phyloP scores from a whole-genome alignment of 2,113 vertebrate genomes.

The Drymodes brunneopygia region DNA sequence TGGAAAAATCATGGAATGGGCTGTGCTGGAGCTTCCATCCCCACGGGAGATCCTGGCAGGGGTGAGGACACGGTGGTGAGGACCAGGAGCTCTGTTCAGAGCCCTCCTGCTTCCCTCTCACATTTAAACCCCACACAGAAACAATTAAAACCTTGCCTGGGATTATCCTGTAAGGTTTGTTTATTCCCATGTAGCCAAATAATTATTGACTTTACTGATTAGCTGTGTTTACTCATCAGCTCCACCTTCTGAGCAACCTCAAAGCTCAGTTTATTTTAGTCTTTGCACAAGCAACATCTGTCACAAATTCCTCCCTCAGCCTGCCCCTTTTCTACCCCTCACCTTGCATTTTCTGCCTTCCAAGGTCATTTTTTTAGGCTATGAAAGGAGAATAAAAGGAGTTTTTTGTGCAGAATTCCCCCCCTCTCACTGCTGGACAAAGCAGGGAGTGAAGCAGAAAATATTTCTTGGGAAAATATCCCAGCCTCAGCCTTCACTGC shows the following conservation, averaged over 20 bases:
- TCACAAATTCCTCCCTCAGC: not conserved
- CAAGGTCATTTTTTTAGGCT: not conserved
- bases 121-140: not conserved
- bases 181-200: not conserved
- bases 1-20: not conserved
- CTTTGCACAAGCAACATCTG: not conserved
- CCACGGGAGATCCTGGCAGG: not conserved
- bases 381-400: not conserved
- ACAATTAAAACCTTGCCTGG: not conserved
- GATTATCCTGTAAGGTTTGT: not conserved
- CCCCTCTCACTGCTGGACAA: not conserved
- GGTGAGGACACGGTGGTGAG: accelerated
- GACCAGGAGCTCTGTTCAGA: not conserved
- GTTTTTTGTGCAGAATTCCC: not conserved
- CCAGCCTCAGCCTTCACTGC: not conserved
- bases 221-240: slow-evolving; percentile 2
- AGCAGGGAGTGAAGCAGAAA: not conserved
- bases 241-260: not conserved
- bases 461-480: not conserved
- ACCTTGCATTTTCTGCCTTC: not conserved
- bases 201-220: not conserved
- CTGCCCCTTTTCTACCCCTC: not conserved
- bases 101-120: not conserved
- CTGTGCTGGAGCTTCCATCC: not conserved
- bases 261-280: not conserved